Base-by-base conservation (phyloP, 2,797 vertebrate species). In the Oreonectes daqikongensis region DNA sequence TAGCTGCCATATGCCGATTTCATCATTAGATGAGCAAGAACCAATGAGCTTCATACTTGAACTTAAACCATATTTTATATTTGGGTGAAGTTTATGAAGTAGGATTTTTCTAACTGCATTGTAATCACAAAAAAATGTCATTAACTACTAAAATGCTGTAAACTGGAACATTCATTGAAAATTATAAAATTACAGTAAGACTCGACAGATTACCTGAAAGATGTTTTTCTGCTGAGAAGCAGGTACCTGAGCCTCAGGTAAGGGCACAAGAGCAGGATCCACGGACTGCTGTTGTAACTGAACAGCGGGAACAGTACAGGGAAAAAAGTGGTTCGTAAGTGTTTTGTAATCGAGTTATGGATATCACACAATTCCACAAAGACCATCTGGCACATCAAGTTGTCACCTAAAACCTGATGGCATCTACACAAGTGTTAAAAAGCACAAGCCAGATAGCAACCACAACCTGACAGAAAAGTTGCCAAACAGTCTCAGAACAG, bases 191-290 rank as follows among this genome's bases (percentile, higher is more conserved):
- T n/a, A 20, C 5, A 17, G 11, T 28, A 30, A n/a, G 11, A 30
- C 2, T 32, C 12, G 32, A 44, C 18, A 9, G 15, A 32, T 78
- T 86, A 98, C 97, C 95, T 98, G 95, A 75, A 98, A 90, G 86
- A 98, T 96, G 84, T 96, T 98, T 88, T 96, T 97, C 79, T 95
- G 91, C 66, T 87, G 90, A 30, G 92, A 89, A 78, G 90, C 77
- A 42, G 94, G 93, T 78, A 93, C 88, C 10, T 89, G 86, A 72
- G 93, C 89, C 83, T 97, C 96, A 84, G 94, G 84, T 72, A 92
- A 83, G 0, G 92, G 85, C 81, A 94, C 87, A 86, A 96, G 87
- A 75, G 94, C 91, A 84, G 92, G 93, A 78, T 97, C 96, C 79
- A 94, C 86, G 50, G 89, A 92, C 87, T 94, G 93, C 93, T 95